Evolutionary conservation across 2,113 vertebrate genomes (phyloP).

Genomic region (Sorex fumeus): DNA sequence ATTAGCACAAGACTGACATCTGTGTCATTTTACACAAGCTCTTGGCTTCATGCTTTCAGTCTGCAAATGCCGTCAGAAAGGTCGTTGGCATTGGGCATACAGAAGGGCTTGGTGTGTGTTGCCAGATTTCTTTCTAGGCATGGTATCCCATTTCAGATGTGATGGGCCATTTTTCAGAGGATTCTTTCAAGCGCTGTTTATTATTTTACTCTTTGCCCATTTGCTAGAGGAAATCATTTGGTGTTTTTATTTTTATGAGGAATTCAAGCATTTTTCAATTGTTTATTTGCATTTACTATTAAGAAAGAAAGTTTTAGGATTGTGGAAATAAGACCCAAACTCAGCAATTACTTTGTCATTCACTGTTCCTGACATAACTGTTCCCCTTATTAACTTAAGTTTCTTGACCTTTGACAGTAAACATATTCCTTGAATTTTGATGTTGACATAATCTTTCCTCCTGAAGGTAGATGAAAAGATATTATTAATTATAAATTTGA

Average conservation of each 20-base stretch:
- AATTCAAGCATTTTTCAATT: not conserved
- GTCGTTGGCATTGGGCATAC: fast-evolving
- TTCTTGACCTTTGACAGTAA: not conserved
- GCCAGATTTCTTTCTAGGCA: not conserved
- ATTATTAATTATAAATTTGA: not conserved
- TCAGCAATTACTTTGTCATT: not conserved
- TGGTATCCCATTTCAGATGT: fast-evolving
- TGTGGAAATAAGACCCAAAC: too few relatives aligned
- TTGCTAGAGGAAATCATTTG: not conserved
- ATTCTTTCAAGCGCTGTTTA: not conserved
- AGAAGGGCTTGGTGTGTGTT: not conserved
- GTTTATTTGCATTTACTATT: not conserved
- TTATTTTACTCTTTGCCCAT: not conserved
- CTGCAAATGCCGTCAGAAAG: too few relatives aligned
- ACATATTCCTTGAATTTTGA: not conserved
- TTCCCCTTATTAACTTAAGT: not conserved
- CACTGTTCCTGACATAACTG: not conserved
- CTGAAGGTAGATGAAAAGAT: not conserved
- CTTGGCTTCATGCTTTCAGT: not conserved
- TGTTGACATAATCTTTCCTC: not conserved
- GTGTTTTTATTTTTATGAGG: not conserved
- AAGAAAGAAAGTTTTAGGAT: not conserved
- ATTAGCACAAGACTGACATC: not conserved
- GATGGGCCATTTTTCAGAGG: not conserved
- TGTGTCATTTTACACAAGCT: too few relatives aligned